Evolutionary conservation across 1,140 invertebrate species (phyloP).

Genomic region (Drosophila simulans): DNA sequence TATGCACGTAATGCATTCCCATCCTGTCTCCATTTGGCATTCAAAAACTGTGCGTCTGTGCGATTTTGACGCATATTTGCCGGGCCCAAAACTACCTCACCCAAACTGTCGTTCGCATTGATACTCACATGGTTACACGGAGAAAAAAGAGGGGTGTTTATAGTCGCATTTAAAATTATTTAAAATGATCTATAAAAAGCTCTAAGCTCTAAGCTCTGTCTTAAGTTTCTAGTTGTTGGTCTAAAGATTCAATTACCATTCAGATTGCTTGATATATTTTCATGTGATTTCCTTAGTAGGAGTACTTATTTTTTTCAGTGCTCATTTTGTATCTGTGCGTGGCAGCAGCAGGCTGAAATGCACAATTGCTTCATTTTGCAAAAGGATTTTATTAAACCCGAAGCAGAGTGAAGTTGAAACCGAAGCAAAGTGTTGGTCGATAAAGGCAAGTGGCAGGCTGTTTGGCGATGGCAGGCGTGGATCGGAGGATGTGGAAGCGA

Average conservation of each 20-base stretch:
- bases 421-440: slow-evolving; percentile 59
- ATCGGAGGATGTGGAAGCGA: background rate
- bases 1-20: slow-evolving; percentile 39
- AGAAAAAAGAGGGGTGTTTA: background rate
- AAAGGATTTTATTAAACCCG: slow-evolving; percentile 81
- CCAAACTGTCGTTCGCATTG: slow-evolving; percentile 24
- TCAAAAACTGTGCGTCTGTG: slow-evolving; percentile 81
- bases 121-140: slow-evolving; percentile 27
- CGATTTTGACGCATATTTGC: slow-evolving; percentile 83
- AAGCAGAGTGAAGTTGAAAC: slow-evolving; percentile 55
- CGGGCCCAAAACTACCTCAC: slow-evolving; percentile 41
- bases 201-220: too few species aligned
- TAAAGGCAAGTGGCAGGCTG: slow-evolving; percentile 55
- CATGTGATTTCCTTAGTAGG: background rate
- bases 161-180: too few species aligned
- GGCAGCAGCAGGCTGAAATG: slow-evolving; percentile 69
- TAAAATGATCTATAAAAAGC: too few species aligned
- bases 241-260: too few species aligned
- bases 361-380: slow-evolving; percentile 79
- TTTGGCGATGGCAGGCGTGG: slow-evolving; percentile 11
- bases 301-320: background rate
- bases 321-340: slow-evolving; percentile 40
- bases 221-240: too few species aligned
- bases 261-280: too few species aligned
- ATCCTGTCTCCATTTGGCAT: slow-evolving; percentile 73